A percentile compares a stretch with the other conserved stretches of the same genome.
phyloP scores from a whole-genome alignment of 2,888 invertebrate species.

The Peribatodes rhomboidaria region DNA sequence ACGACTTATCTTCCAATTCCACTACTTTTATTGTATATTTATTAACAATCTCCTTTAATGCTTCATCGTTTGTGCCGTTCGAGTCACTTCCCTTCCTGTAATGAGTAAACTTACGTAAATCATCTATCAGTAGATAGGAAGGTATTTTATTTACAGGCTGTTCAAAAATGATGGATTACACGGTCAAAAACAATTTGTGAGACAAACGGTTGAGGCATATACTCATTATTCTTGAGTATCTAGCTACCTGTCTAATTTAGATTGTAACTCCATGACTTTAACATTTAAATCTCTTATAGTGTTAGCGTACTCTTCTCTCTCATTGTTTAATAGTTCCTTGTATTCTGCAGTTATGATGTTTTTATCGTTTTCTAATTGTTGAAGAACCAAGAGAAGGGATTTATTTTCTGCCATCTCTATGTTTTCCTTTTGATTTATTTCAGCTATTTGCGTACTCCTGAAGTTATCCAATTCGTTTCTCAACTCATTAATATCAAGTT shows the following conservation, averaged over 20 bases:
- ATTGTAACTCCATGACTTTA: constrained; percentile 68
- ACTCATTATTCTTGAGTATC: constrained; percentile 23
- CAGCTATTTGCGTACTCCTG: constrained; percentile 54
- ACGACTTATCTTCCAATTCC: constrained; percentile 75
- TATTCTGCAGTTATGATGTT: constrained; percentile 76
- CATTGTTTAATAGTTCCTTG: constrained; percentile 80
- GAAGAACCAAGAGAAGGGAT: constrained; percentile 69
- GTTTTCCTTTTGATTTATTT: constrained; percentile 59
- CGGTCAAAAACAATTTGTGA: neutral
- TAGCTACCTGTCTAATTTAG: constrained; percentile 70
- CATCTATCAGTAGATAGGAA: constrained; percentile 48
- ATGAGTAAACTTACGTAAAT: constrained; percentile 51
- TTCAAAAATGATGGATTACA: constrained; percentile 61
- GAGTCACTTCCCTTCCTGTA: constrained; percentile 68
- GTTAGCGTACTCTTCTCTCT: constrained; percentile 79
- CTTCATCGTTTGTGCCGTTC: constrained; percentile 58
- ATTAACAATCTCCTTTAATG: constrained; percentile 63
- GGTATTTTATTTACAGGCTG: constrained; percentile 56
- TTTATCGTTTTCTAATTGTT: constrained; percentile 79
- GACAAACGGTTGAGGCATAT: constrained; percentile 16
- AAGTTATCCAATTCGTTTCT: constrained; percentile 60
- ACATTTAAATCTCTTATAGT: constrained; percentile 67
- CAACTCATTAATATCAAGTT: constrained; percentile 56
- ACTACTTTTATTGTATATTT: constrained; percentile 78
- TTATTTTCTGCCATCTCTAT: constrained; percentile 76